These are phyloP conservation scores for Drosophila hamatofila DNA, from an alignment of 2,888 invertebrate species.

Conservation along the genomic window DNA sequence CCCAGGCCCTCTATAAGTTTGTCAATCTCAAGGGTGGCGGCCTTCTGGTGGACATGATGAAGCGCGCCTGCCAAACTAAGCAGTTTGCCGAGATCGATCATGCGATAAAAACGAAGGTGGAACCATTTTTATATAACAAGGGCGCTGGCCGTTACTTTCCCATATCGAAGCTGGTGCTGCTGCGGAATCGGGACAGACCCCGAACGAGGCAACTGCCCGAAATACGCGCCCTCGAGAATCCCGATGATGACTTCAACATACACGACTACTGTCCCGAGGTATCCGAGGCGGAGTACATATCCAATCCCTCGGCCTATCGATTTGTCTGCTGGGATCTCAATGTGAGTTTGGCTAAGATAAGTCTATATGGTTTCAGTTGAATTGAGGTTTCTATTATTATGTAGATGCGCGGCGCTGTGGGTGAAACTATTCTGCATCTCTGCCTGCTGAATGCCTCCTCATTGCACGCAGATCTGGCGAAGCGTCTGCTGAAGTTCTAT, in stretches of 20 bases:
- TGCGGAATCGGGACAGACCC: constrained; percentile 94
- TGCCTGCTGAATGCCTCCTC: constrained; percentile 97
- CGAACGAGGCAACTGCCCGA: constrained; percentile 92
- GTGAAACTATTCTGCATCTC: constrained; percentile 97
- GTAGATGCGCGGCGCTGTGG: constrained; percentile 96
- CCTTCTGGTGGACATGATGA: constrained; percentile 96
- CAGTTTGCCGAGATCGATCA: constrained; percentile 97
- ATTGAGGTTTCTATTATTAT: neutral
- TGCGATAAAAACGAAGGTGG: constrained; percentile 95
- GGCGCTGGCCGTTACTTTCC: constrained; percentile 97
- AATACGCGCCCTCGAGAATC: constrained; percentile 92
- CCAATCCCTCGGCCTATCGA: constrained; percentile 90
- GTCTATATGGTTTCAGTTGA: neutral
- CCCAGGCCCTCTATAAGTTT: constrained; percentile 94
- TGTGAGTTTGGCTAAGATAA: constrained; percentile 81
- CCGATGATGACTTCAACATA: constrained; percentile 93
- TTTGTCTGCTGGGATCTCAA: constrained; percentile 96
- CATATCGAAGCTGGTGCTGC: constrained; percentile 93
- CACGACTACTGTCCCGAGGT: constrained; percentile 91
- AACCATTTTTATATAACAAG: constrained; percentile 96
- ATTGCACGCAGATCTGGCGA: constrained; percentile 96
- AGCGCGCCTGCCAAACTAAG: constrained; percentile 94
- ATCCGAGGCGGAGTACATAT: constrained; percentile 87
- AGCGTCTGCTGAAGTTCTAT: constrained; percentile 94
- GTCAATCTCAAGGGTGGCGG: constrained; percentile 97